A percentile compares a stretch with the other conserved stretches of the same genome.
These are phyloP conservation scores for Diarsia mendica DNA, from an alignment of 2,888 invertebrate species.

Conservation along the genomic window DNA sequence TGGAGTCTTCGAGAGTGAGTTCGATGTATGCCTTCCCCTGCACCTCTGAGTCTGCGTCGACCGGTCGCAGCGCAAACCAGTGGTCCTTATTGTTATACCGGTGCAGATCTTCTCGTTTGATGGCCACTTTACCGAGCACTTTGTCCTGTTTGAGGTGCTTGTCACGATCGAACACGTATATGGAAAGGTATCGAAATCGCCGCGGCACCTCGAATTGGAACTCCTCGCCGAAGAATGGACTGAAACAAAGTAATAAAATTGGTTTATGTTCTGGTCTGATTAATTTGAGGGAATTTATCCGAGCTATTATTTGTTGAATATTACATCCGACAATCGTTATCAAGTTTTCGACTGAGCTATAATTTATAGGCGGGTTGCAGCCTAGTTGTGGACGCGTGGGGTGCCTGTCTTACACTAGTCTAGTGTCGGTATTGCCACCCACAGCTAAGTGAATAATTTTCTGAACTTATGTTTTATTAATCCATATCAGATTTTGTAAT, in stretches of 20 bases:
- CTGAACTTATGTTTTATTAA: slow-evolving; percentile 12
- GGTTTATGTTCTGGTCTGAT: slow-evolving; percentile 32
- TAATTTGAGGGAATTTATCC: slow-evolving; percentile 71
- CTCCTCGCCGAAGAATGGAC: slow-evolving; percentile 98
- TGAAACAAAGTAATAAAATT: slow-evolving; percentile 83
- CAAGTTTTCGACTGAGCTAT: slow-evolving; percentile 73
- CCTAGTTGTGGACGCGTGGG: slow-evolving; percentile 73
- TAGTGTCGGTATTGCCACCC: slow-evolving; percentile 70
- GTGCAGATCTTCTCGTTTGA: slow-evolving; percentile 96
- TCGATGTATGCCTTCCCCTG: slow-evolving; percentile 97
- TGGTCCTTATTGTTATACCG: slow-evolving; percentile 97
- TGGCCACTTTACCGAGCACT: slow-evolving; percentile 94
- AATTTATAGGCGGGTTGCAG: slow-evolving; percentile 72
- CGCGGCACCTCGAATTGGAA: slow-evolving; percentile 98
- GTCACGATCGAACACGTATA: slow-evolving; percentile 97
- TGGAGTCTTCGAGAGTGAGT: slow-evolving; percentile 92
- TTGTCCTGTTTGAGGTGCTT: slow-evolving; percentile 96
- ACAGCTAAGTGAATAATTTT: slow-evolving; percentile 63
- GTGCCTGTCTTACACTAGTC: slow-evolving; percentile 69
- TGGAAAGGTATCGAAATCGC: slow-evolving; percentile 96
- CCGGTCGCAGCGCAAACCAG: slow-evolving; percentile 96
- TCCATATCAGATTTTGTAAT: not conserved
- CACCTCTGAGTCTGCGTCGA: slow-evolving; percentile 97
- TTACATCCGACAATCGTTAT: slow-evolving; percentile 74
- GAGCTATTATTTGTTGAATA: slow-evolving; percentile 68